Conservation (phyloP, 2,888 invertebrate genomes). For the Athalia rosae region DNA sequence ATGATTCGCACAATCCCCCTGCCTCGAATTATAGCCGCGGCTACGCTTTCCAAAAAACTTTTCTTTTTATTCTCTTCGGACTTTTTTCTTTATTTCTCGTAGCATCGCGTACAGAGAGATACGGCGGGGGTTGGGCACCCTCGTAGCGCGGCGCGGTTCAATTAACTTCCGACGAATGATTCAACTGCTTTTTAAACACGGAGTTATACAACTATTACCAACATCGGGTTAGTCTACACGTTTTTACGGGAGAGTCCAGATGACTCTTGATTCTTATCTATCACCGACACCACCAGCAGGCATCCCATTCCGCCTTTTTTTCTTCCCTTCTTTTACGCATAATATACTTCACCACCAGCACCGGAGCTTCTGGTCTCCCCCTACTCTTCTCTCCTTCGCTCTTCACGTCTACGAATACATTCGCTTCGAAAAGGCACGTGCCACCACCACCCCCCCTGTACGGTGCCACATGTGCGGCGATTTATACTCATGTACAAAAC, state of each 20-base stretch:
- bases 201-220: background rate
- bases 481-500: slow-evolving; percentile 20
- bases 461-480: slow-evolving; percentile 42
- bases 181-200: slow-evolving; percentile 42
- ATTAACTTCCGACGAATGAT: slow-evolving; percentile 42
- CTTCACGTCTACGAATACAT: background rate
- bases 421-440: slow-evolving; percentile 23
- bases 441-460: slow-evolving; percentile 25
- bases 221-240: too few relatives aligned
- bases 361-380: background rate
- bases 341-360: too few relatives aligned
- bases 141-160: slow-evolving; percentile 14
- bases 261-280: slow-evolving; percentile 72
- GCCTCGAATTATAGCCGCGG: background rate
- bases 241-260: slow-evolving; percentile 58
- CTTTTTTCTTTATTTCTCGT: too few relatives aligned
- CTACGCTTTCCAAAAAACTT: background rate
- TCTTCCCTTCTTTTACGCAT: background rate
- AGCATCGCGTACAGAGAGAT: background rate
- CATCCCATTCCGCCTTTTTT: slow-evolving; percentile 53
- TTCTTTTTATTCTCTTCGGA: too few relatives aligned
- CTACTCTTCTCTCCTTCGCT: background rate
- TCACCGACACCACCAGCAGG: slow-evolving; percentile 70
- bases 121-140: background rate
- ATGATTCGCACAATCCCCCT: background rate